Evolutionary conservation across 2,888 invertebrate genomes (phyloP).

Genomic region (Antitype chi): DNA sequence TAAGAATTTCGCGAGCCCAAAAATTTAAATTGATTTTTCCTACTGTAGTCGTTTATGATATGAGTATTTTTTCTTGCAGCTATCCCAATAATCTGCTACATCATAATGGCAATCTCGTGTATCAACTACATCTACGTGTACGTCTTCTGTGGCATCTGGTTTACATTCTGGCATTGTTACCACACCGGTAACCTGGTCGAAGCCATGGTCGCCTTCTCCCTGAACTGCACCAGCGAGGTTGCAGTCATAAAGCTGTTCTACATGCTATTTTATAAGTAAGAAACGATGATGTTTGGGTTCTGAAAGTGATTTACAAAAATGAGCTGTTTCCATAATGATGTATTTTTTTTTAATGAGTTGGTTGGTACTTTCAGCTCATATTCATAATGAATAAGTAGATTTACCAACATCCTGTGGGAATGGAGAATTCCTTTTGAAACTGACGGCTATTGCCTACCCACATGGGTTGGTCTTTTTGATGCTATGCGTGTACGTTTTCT

Average conservation of each 20-base stretch:
- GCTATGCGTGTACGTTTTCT: too few relatives aligned
- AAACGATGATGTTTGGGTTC: not conserved
- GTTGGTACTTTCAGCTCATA: not conserved
- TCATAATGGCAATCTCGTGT: constrained; percentile 13
- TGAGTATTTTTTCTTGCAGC: constrained; percentile 33
- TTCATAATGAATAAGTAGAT: not conserved
- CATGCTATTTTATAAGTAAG: constrained; percentile 73
- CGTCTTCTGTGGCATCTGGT: constrained; percentile 76
- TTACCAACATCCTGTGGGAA: not conserved
- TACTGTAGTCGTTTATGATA: not conserved
- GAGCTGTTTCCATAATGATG: not conserved
- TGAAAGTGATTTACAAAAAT: not conserved
- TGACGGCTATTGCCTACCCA: not conserved
- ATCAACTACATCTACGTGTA: constrained; percentile 70
- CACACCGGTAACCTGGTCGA: constrained; percentile 71
- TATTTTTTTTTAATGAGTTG: not conserved
- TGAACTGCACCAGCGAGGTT: constrained; percentile 74
- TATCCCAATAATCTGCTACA: constrained; percentile 26
- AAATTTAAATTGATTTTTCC: not conserved
- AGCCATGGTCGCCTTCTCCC: constrained; percentile 73
- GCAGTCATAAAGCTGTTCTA: constrained; percentile 73
- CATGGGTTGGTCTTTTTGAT: too few relatives aligned
- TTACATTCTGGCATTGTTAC: constrained; percentile 70
- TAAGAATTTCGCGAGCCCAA: not conserved
- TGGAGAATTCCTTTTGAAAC: not conserved